These are phyloP conservation scores for Pipistrellus nathusii DNA, from an alignment of 2,797 vertebrate genomes.

Conservation along the genomic window DNA sequence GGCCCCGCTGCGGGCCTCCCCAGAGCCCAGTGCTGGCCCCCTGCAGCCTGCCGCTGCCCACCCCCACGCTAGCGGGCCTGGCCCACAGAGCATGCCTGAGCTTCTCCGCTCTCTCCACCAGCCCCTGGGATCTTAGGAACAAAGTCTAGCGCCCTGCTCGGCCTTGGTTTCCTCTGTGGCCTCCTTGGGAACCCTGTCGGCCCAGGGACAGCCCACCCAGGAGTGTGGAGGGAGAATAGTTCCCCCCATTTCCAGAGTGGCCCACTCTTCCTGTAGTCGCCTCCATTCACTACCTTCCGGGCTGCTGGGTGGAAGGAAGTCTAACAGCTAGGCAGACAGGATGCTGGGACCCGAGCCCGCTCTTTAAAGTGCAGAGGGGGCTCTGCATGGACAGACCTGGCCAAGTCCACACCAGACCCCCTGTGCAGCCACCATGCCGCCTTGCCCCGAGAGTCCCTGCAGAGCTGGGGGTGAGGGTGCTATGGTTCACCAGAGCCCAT, in stretches of 20 bases:
- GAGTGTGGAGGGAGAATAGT: background rate
- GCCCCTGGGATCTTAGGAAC: background rate
- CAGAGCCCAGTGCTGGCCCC: constrained; percentile 81
- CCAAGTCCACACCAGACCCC: background rate
- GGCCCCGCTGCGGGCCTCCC: constrained; percentile 81
- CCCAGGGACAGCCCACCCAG: background rate
- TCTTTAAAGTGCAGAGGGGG: background rate
- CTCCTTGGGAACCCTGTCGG: background rate
- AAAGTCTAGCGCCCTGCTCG: background rate
- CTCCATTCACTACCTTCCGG: background rate
- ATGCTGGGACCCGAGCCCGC: too few relatives aligned
- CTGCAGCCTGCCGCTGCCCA: constrained; percentile 89
- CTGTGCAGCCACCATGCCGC: background rate
- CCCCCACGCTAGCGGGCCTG: constrained; percentile 91
- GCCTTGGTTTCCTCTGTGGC: background rate
- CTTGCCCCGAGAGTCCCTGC: background rate
- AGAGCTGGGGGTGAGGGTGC: background rate
- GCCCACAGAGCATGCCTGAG: constrained; percentile 91
- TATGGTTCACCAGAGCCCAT: background rate
- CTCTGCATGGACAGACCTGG: background rate
- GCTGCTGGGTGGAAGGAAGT: background rate
- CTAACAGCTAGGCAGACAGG: background rate
- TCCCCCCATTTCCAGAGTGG: background rate
- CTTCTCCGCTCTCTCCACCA: background rate
- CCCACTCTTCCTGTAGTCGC: background rate